Base-by-base conservation (phyloP, 2,113 vertebrate species). In the Tringa solitaria region DNA sequence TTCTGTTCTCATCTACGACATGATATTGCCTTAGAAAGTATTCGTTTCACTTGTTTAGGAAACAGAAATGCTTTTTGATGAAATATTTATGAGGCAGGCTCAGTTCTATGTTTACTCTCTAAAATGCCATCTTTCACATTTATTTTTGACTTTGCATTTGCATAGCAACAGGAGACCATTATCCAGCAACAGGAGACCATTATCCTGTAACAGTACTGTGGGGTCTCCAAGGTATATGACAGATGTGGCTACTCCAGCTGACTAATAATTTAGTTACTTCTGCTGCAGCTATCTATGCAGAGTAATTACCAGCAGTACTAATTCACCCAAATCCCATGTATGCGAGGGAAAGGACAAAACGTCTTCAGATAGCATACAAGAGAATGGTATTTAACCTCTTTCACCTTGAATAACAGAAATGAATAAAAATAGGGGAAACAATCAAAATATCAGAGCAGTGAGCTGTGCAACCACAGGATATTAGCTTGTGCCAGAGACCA, bases 51-150 rank as follows among this genome's bases (percentile, higher is more conserved):
- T 77, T 48, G 32, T 63, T 81, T 86, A n/a, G 51, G 59, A 93
- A 87, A 83, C 14, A 83, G 57, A 76, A 83, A 54, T 65, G 9
- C 1, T 85, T 95, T 93, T 81, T 53, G 20, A 57, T 85, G 21
- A 93, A 95, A 65, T 74, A 86, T 90, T 90, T 90, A 77, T 26
- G 67, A 86, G 21, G 14, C 11, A 86, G 19, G 10, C 43, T 93
- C 27, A 65, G 27, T 84, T 86, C 64, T 64, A 2, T 72, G 37
- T 88, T 93, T 94, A 27, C 20, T 78, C 57, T 89, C 18, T 19
- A 68, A 95, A 89, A 91, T 84, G n/a, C 88, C 70, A 80, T 87
- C 21, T 39, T 93, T 85, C 79, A 65, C 41, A 41, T 87, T 96
- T 94, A 35, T 75, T 95, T 57, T 93, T 95, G 27, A 63, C 57